phyloP scores from a whole-genome alignment of 2,888 invertebrate genomes.

The Invenusta paracnida region DNA sequence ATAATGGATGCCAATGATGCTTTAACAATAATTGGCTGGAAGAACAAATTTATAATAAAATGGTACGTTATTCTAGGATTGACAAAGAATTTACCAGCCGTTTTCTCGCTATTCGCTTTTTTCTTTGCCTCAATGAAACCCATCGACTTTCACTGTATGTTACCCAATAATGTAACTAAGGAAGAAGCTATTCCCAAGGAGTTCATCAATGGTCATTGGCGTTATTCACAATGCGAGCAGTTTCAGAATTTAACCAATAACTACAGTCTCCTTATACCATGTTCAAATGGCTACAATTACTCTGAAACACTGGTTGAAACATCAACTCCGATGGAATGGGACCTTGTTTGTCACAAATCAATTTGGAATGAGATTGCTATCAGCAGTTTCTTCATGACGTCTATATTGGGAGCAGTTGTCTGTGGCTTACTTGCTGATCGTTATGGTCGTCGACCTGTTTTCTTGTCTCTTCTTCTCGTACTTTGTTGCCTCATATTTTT shows the following conservation, averaged over 20 bases:
- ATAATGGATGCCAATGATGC: constrained; percentile 36
- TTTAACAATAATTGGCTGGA: not conserved
- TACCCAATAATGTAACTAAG: constrained; percentile 21
- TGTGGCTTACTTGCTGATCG: constrained; percentile 32
- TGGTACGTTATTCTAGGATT: constrained; percentile 21
- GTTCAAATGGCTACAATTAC: constrained; percentile 36
- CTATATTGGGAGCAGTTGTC: constrained; percentile 35
- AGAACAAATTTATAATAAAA: constrained; percentile 32
- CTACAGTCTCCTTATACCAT: not conserved
- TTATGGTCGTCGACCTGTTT: constrained; percentile 37
- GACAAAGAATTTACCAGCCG: not conserved
- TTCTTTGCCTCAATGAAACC: constrained; percentile 32
- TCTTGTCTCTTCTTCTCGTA: constrained; percentile 1
- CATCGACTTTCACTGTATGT: constrained; percentile 21
- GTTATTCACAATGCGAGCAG: constrained; percentile 25
- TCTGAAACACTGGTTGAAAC: not conserved
- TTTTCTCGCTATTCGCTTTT: constrained; percentile 29
- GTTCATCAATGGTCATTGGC: constrained; percentile 1
- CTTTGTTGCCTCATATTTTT: constrained; percentile 15
- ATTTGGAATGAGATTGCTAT: constrained; percentile 35
- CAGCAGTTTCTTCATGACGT: constrained; percentile 35
- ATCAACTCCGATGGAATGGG: constrained; percentile 41
- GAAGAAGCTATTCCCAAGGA: constrained; percentile 34
- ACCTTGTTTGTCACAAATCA: constrained; percentile 38
- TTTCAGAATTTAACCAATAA: not conserved